Percentiles rank a stretch among this genome's conserved stretches.
Conservation (phyloP, 2,113 vertebrate genomes). For the Ondatra zibethicus region DNA sequence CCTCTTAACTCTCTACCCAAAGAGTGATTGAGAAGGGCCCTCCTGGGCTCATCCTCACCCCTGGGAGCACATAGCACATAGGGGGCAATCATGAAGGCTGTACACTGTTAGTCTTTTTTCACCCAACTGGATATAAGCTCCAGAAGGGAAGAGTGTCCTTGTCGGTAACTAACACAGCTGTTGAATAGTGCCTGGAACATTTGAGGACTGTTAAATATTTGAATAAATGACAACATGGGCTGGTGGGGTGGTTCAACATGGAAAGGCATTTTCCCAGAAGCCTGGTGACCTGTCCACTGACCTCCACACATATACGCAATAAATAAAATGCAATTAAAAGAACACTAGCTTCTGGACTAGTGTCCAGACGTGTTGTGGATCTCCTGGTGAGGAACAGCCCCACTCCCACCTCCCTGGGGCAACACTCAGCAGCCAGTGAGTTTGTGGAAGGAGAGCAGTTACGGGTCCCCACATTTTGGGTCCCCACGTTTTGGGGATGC, state of each 20-base stretch:
- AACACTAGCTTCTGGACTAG: background rate
- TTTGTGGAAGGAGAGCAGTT: background rate
- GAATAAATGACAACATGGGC: background rate
- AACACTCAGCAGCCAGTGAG: background rate
- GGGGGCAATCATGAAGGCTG: background rate
- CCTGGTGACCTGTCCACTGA: background rate
- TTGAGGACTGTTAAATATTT: background rate
- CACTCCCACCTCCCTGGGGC: background rate
- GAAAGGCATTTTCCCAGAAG: background rate
- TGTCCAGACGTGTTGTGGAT: background rate
- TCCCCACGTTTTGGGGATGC: background rate
- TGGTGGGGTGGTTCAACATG: background rate
- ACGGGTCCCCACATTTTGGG: background rate
- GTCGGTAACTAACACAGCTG: background rate
- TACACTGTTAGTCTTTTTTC: background rate
- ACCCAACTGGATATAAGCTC: background rate
- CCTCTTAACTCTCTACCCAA: background rate
- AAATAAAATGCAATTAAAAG: background rate
- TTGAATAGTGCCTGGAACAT: background rate
- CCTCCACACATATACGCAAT: background rate
- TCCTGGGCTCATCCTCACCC: background rate
- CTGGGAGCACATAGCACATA: background rate
- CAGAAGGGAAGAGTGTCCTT: background rate
- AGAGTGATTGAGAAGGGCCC: background rate
- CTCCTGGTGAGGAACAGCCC: background rate